Base-by-base conservation (phyloP, 2,113 vertebrate species). In the Beaufortia kweichowensis region DNA sequence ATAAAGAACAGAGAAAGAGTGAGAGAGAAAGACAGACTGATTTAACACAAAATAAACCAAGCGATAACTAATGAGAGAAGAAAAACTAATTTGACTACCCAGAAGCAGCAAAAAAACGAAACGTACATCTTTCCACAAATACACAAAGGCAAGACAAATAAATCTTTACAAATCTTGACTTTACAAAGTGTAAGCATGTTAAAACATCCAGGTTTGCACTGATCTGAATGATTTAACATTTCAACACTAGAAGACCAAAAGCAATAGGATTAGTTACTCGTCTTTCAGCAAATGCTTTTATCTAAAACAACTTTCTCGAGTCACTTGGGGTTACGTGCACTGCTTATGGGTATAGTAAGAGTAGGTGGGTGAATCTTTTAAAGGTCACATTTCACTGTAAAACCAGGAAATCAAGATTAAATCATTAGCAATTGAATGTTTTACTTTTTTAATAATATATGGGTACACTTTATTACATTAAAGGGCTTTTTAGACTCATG, bases 201-300 rank as follows among this genome's bases (percentile, higher is more conserved):
- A 57, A 29, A 59, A 59, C 68, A 71, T 57, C 68, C 26, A 67
- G 6, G 24, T 59, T n/a, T 28, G 14, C 17, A 2, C 23, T 57
- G 14, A 17, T 35, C 28, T 55, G 48, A 69, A 55, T 35, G 31
- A 71, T 71, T 33, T 71, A 17, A 0, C 14, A 59, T 59, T 71
- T 41, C 68, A 59, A 14, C 53, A 41, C 53, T 12, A 11, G 23
- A 35, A 71, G 53, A 59, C 7, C 15, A 59, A 57, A 41, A 41
- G 53, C 68, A 39, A 41, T 24, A 26, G 21, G 68, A 71, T 71
- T 71, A 59, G 33, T 59, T 41, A 41, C 41, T 57, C 33, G 48
- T 69, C 67, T 69, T 69, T 69, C n/a, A 55, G 48, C 29, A 33
- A 6, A 69, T 33, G 67, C 28, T 69, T 69, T 69, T 69, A 69